Conservation (phyloP, 2,113 vertebrate genomes). For the Gambusia holbrooki region DNA sequence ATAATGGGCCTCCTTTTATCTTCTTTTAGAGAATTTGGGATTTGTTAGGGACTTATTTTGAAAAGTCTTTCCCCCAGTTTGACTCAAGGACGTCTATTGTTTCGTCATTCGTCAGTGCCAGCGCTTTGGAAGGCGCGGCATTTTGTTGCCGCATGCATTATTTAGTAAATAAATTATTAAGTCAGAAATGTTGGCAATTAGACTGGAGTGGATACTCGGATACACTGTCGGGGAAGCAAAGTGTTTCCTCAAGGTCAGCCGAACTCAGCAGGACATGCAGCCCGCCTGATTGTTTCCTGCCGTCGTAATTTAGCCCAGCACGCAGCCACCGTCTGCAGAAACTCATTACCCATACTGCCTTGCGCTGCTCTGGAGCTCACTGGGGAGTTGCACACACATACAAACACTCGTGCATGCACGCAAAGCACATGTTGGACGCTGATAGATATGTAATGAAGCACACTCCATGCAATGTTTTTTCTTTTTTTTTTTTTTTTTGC, state of each 20-base stretch:
- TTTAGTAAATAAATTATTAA: slow-evolving; percentile 68
- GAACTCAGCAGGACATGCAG: slow-evolving; percentile 42
- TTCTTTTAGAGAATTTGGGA: slow-evolving; percentile 7
- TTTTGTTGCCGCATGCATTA: slow-evolving; percentile 59
- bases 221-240: slow-evolving; percentile 20
- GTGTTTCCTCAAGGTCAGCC: slow-evolving; percentile 66
- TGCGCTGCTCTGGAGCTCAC: slow-evolving; percentile 51
- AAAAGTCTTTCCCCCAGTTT: slow-evolving; percentile 15
- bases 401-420: slow-evolving; percentile 1
- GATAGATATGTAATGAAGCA: not conserved
- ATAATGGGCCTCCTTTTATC: slow-evolving; percentile 41
- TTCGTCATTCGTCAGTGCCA: slow-evolving; percentile 14
- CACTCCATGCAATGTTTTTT: not conserved
- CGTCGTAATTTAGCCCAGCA: slow-evolving; percentile 57
- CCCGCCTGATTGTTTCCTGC: slow-evolving; percentile 69
- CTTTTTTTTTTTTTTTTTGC: not conserved
- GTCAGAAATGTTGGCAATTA: slow-evolving; percentile 47
- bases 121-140: slow-evolving; percentile 20
- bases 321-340: slow-evolving; percentile 52
- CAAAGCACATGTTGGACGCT: not conserved
- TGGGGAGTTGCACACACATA: slow-evolving; percentile 36
- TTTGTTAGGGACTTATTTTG: slow-evolving; percentile 30
- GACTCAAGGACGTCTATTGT: slow-evolving; percentile 26
- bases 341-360: slow-evolving; percentile 69
- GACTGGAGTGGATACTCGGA: not conserved